These are phyloP conservation scores for Notolepis coatsorum DNA, from an alignment of 2,797 vertebrate genomes.

Conservation along the genomic window DNA sequence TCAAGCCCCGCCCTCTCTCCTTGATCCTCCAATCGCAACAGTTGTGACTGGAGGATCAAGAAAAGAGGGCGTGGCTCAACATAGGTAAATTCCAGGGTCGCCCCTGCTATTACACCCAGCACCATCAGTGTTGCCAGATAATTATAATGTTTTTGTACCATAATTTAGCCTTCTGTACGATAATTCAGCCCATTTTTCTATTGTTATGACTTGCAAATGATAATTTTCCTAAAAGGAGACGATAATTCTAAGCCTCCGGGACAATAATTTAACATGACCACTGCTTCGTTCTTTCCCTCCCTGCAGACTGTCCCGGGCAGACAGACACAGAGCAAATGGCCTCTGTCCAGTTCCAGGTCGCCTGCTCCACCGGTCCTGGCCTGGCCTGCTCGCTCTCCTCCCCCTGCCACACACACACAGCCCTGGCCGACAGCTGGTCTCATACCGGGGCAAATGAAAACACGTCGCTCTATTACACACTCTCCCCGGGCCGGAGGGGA, in stretches of 20 bases:
- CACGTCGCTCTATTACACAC: conserved; percentile 70
- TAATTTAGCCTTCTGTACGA: too few relatives aligned
- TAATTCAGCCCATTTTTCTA: too few relatives aligned
- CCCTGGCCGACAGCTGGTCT: conserved; percentile 81
- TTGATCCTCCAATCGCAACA: too few relatives aligned
- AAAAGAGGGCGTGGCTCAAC: too few relatives aligned
- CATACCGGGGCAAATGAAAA: conserved; percentile 79
- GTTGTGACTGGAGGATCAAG: too few relatives aligned
- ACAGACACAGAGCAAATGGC: conserved; percentile 80
- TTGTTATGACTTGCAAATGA: too few relatives aligned
- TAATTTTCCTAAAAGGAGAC: too few relatives aligned
- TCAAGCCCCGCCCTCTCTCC: too few relatives aligned
- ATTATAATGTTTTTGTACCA: too few relatives aligned
- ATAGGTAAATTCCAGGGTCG: conserved; percentile 9
- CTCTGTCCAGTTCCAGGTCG: conserved; percentile 64
- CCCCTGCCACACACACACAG: conserved; percentile 77
- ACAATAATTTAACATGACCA: conserved; percentile 25
- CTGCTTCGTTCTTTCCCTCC: conserved; percentile 16
- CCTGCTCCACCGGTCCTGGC: conserved; percentile 38
- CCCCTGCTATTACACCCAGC: conserved; percentile 8
- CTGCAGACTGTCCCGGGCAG: conserved; percentile 65
- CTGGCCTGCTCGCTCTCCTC: conserved; percentile 37
- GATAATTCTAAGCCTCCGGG: too few relatives aligned
- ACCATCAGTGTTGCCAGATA: conserved; percentile 50
- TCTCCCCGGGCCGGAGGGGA: conserved; percentile 38